phyloP scores from a whole-genome alignment of 2,797 vertebrate species.

The Amazonetta brasiliensis region DNA sequence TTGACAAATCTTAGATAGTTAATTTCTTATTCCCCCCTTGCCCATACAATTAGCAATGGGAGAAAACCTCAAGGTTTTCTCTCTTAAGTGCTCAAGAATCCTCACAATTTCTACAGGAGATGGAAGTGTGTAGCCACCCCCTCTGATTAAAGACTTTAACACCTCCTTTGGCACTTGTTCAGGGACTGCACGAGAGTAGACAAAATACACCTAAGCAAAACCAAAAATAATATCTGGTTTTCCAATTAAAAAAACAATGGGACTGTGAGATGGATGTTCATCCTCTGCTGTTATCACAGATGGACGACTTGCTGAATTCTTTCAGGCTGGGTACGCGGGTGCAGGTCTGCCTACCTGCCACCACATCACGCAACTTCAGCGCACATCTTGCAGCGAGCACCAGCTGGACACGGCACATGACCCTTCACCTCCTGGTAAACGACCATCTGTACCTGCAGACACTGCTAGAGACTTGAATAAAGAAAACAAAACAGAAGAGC shows the following conservation, averaged over 20 bases:
- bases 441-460: conserved; percentile 24
- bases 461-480: background rate
- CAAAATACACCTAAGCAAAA: fast-evolving
- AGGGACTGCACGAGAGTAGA: background rate
- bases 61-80: background rate
- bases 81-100: background rate
- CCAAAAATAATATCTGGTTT: fast-evolving
- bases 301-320: background rate
- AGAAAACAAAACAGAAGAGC: background rate
- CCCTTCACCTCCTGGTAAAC: background rate
- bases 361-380: fast-evolving
- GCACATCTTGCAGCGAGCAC: background rate
- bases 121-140: background rate
- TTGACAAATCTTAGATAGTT: background rate
- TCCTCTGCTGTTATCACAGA: background rate
- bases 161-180: fast-evolving
- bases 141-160: background rate
- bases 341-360: background rate
- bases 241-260: fast-evolving
- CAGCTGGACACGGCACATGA: background rate
- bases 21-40: background rate
- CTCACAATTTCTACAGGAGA: background rate
- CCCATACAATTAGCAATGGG: background rate
- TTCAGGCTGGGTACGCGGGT: background rate
- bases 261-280: fast-evolving